A percentile compares a stretch with the other conserved stretches of the same genome.
These are phyloP conservation scores for Trididemnum miniatum DNA, from an alignment of 23 tunicate genomes.

Conservation along the genomic window DNA sequence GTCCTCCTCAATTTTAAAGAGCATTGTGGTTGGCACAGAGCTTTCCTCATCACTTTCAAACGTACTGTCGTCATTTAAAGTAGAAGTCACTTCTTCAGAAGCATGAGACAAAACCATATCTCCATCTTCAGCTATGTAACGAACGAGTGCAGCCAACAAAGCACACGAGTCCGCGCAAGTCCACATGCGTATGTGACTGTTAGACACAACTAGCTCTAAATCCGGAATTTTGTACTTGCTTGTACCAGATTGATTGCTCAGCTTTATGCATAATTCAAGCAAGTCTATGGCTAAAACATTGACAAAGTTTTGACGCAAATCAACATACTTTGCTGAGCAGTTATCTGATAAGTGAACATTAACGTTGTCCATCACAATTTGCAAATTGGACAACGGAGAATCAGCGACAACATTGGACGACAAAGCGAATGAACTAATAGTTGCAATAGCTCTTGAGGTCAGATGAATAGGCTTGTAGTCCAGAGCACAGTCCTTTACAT, in stretches of 20 bases:
- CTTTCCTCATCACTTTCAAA: not conserved
- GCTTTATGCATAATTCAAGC: conserved; percentile 51
- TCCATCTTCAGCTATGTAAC: conserved; percentile 67
- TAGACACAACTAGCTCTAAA: conserved; percentile 43
- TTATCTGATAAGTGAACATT: conserved; percentile 41
- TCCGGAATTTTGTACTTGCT: conserved; percentile 23
- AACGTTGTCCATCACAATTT: conserved; percentile 55
- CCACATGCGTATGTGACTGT: conserved; percentile 43
- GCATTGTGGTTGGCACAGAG: not conserved
- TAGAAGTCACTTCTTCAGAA: not conserved
- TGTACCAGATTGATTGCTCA: not conserved
- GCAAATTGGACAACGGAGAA: conserved; percentile 36
- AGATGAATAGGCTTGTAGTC: conserved; percentile 54
- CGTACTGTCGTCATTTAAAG: not conserved
- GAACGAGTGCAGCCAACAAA: conserved; percentile 47
- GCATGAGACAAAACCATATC: conserved; percentile 32
- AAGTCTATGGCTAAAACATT: conserved; percentile 49
- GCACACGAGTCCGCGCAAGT: conserved; percentile 91
- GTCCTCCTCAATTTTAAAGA: not conserved
- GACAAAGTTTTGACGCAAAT: conserved; percentile 43
- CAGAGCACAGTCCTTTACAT: conserved; percentile 40
- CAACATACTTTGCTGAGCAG: not conserved
- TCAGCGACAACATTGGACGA: conserved; percentile 73
- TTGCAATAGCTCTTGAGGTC: conserved; percentile 44
- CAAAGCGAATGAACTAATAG: conserved; percentile 51